phyloP scores from a whole-genome alignment of 2,888 invertebrate species.

The Seira musarum region DNA sequence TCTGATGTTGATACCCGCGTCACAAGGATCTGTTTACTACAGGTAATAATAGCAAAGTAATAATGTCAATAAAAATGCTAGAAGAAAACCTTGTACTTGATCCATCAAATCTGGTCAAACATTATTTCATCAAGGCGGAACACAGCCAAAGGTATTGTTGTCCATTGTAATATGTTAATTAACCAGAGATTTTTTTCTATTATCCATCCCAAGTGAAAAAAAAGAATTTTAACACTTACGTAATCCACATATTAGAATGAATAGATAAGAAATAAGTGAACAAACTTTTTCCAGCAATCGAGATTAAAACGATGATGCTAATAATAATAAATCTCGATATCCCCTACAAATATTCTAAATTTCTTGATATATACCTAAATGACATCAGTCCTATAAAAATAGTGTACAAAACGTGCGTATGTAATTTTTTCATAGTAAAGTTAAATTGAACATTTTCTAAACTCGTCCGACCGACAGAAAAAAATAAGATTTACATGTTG shows the following conservation, averaged over 20 bases:
- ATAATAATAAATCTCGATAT: conserved; percentile 1
- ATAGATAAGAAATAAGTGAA: neutral
- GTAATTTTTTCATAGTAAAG: conserved; percentile 6
- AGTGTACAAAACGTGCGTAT: conserved; percentile 22
- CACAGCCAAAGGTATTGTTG: neutral
- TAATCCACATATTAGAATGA: conserved; percentile 18
- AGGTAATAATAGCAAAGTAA: conserved; percentile 71
- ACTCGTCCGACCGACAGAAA: conserved; percentile 25
- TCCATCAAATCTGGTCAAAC: neutral
- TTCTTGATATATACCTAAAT: conserved; percentile 32
- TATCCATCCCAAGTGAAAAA: no score
- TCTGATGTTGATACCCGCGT: conserved; percentile 89
- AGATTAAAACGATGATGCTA: conserved; percentile 37
- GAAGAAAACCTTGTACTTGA: neutral
- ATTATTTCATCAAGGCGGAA: neutral
- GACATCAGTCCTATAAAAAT: conserved; percentile 55
- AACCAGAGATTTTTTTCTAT: conserved; percentile 12
- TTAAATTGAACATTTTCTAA: conserved; percentile 38
- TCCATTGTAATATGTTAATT: conserved; percentile 31
- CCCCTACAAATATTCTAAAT: conserved; percentile 6
- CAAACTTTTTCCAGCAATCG: conserved; percentile 20
- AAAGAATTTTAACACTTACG: conserved; percentile 45
- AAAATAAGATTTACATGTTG: conserved; percentile 42
- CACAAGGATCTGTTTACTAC: conserved; percentile 83
- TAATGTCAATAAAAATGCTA: neutral